Evolutionary conservation across 2,888 invertebrate genomes (phyloP), one percentile per base, ranked within the genome.

Genomic region (Cryptus viduatorius): DNA sequence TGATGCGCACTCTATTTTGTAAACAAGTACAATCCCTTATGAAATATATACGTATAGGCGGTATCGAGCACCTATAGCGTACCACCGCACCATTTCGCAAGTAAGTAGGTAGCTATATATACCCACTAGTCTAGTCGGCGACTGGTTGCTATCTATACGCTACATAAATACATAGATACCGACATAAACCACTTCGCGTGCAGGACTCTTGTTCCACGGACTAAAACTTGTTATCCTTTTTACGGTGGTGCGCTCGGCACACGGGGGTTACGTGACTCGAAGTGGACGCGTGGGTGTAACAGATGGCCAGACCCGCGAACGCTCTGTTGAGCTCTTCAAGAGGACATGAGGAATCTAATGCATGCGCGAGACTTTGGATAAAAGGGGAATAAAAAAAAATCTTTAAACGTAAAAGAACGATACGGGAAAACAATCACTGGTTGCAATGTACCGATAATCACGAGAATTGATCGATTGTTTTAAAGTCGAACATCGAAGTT

Each of bases 201-300:
- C 81, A 67, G 44, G 67, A 81, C 87, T 84, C 87, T 87, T 86
- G 87, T 87, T 87, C 85, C 86, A 83, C 64, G 81, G 59, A 86
- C 86, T 79, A 87, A 84, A 88, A 88, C 88, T 88, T 86, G 88
- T 88, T 87, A 82, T 85, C 82, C 76, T 82, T 85, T 86, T 86
- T 86, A 84, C 65, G 75, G 68, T 79, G 73, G 44, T 19, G 16
- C 50, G 53, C 50, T 59, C 71, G 65, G 46, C 64, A 48, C 72
- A 81, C 82, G 85, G 76, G 82, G 76, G 83, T 86, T 83, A 85
- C 81, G 85, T 79, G 86, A 85, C 75, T 81, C 61, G 46, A 68
- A 46, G 61, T 42, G 61, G 79, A 79, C 61, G 86, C 85, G 88
- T 88, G 87, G 88, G 88, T 65, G 87, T 84, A 82, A 85, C 87